These are phyloP conservation scores for Ormyrus nitidulus DNA, from an alignment of 2,888 invertebrate species.

Conservation along the genomic window DNA sequence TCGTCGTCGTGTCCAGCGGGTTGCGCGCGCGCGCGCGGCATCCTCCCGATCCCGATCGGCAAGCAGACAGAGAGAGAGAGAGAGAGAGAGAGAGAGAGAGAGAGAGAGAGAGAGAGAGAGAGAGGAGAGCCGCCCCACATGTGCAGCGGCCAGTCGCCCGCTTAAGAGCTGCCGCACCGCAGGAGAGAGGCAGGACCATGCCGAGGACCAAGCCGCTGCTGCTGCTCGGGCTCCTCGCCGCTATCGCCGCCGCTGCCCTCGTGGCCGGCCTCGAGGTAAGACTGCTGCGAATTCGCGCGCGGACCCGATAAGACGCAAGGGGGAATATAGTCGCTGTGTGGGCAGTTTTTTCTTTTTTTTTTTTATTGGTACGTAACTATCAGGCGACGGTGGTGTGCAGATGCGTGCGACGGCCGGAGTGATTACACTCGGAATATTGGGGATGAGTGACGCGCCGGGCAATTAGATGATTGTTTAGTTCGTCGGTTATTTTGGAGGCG, in stretches of 20 bases:
- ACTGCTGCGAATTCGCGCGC: too few species aligned
- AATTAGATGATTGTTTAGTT: constrained; percentile 43
- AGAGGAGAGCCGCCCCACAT: background rate
- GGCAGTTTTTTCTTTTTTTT: background rate
- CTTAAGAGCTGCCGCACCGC: background rate
- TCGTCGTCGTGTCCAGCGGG: too few species aligned
- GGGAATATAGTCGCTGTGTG: background rate
- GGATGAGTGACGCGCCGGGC: background rate
- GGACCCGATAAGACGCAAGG: background rate
- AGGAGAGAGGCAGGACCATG: background rate
- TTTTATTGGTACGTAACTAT: background rate
- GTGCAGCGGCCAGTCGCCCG: constrained; percentile 14
- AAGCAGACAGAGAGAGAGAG: too few species aligned
- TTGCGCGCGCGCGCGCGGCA: background rate
- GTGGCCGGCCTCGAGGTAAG: constrained; percentile 48
- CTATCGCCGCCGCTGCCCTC: constrained; percentile 11
- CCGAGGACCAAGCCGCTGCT: background rate
- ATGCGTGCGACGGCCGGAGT: constrained; percentile 8
- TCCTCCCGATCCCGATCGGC: background rate
- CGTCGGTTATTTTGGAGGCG: too few species aligned
- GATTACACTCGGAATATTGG: constrained; percentile 19
- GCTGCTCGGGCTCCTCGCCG: background rate
- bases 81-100: too few species aligned
- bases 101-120: too few species aligned
- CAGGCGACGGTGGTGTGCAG: background rate